A percentile compares a stretch with the other conserved stretches of the same genome.
Conservation (phyloP, 1,140 invertebrate species). For the Heliconius congener region DNA sequence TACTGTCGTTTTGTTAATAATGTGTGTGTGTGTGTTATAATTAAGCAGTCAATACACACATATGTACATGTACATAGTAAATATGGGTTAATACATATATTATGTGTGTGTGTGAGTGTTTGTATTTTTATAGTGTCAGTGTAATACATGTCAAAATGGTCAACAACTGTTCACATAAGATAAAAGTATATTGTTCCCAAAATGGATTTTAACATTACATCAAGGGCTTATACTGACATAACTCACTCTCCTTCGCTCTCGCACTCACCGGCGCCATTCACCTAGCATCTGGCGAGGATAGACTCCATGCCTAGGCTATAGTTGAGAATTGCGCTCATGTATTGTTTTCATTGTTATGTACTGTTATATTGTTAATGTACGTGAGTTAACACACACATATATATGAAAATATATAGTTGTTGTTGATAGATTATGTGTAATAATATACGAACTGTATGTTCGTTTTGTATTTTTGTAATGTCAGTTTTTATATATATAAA, state of each 20-base stretch:
- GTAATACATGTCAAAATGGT: too few relatives aligned
- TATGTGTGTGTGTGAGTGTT: neutral
- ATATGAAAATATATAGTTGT: neutral
- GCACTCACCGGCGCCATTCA: conserved; percentile 60
- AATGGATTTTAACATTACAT: too few relatives aligned
- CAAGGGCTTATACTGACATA: conserved; percentile 64
- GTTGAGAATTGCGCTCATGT: conserved; percentile 60
- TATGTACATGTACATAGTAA: neutral
- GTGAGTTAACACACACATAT: neutral
- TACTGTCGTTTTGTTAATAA: conserved; percentile 1
- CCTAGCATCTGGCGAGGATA: conserved; percentile 67
- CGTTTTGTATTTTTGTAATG: neutral
- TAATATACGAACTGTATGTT: neutral
- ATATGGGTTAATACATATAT: neutral
- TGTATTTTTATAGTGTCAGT: too few relatives aligned
- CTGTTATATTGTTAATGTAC: neutral
- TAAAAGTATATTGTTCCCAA: too few relatives aligned
- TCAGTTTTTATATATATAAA: too few relatives aligned
- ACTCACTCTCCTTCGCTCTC: conserved; percentile 40
- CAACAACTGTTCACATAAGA: too few relatives aligned
- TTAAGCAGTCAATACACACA: neutral
- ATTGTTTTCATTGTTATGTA: conserved; percentile 7
- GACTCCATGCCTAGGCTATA: conserved; percentile 63
- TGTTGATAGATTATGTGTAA: neutral
- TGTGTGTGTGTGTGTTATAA: neutral